Evolutionary conservation across 2,797 vertebrate genomes (phyloP).

Genomic region (Sebastes nivosus): DNA sequence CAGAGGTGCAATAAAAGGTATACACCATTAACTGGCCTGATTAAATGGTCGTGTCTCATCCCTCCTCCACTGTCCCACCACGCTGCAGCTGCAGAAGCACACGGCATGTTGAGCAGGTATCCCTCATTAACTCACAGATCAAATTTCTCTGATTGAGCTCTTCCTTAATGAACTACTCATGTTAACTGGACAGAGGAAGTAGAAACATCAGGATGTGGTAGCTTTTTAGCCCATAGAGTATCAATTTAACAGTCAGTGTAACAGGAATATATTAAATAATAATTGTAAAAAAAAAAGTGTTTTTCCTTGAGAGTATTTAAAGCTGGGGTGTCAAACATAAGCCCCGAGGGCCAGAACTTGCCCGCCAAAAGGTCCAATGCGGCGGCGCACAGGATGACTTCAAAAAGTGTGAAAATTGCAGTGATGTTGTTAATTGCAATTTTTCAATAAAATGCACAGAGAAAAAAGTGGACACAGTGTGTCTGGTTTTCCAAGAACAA

Average conservation of each 20-base stretch:
- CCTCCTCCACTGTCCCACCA: constrained; percentile 27
- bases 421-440: no score
- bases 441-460: no score
- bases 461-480: no score
- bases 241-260: not conserved
- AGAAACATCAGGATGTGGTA: not conserved
- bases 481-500: no score
- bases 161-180: constrained; percentile 59
- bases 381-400: no score
- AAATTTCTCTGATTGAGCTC: constrained; percentile 51
- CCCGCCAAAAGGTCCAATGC: no score
- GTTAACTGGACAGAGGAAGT: constrained; percentile 5
- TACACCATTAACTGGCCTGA: constrained; percentile 65
- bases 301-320: not conserved
- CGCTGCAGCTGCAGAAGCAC: constrained; percentile 31
- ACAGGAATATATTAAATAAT: not conserved
- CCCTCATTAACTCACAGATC: constrained; percentile 68
- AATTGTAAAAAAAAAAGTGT: not conserved
- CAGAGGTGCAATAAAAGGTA: constrained; percentile 61
- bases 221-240: not conserved
- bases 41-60: constrained; percentile 51
- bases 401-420: no score
- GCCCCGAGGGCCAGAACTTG: no score
- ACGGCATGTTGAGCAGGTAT: constrained; percentile 42
- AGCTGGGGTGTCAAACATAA: no score